Percentiles rank a stretch among this genome's conserved stretches.
phyloP scores from a whole-genome alignment of 2,888 invertebrate genomes.

The Cataglyphis altisquamis region DNA sequence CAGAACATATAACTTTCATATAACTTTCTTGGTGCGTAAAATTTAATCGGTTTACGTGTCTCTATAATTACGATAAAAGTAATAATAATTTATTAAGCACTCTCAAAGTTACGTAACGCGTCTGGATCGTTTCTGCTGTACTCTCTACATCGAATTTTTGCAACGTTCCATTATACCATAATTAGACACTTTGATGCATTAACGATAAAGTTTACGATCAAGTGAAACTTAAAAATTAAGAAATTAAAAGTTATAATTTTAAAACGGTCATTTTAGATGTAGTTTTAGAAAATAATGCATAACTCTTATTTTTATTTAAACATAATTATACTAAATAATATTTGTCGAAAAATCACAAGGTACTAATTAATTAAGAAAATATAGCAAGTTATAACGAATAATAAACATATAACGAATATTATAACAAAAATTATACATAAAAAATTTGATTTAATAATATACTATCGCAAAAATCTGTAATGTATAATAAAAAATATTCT shows the following conservation, averaged over 20 bases:
- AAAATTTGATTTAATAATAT: background rate
- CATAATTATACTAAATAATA: background rate
- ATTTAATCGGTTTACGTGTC: constrained; percentile 49
- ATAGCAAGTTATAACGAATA: background rate
- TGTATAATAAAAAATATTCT: background rate
- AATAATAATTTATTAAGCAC: constrained; percentile 43
- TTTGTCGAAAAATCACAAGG: background rate
- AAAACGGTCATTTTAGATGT: background rate
- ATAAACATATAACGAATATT: no score
- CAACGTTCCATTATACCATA: constrained; percentile 3
- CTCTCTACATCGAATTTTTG: background rate
- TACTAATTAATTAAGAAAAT: background rate
- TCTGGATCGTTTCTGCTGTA: background rate
- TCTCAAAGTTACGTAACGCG: background rate
- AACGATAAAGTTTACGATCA: background rate
- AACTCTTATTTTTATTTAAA: background rate
- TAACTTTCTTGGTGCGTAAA: constrained; percentile 55
- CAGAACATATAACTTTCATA: constrained; percentile 31
- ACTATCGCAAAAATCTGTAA: background rate
- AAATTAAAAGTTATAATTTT: background rate
- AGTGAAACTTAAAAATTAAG: background rate
- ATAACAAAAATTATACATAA: no score
- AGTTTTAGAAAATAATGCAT: background rate
- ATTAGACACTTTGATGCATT: constrained; percentile 7
- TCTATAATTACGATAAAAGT: constrained; percentile 46